A percentile compares a stretch with the other conserved stretches of the same genome.
Evolutionary conservation across 2,888 invertebrate species (phyloP).

Genomic region (Stomorhina lunata): DNA sequence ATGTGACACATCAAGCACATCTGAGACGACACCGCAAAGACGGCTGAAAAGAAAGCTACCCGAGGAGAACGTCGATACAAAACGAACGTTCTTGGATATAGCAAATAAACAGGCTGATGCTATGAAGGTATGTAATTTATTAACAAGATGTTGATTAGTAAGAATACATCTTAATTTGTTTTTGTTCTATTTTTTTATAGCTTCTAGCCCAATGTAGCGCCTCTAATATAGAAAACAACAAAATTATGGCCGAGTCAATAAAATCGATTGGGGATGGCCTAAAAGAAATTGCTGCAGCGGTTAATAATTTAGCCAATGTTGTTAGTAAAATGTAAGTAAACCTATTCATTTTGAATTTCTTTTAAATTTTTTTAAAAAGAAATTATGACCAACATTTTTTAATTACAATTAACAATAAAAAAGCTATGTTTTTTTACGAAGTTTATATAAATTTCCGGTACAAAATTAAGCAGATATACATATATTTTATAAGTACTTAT

Average conservation of each 20-base stretch:
- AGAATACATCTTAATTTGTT: not conserved
- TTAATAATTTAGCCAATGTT: not conserved
- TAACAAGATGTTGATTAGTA: not conserved
- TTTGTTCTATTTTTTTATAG: not conserved
- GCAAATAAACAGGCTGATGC: not conserved
- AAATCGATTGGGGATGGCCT: not conserved
- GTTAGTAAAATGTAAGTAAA: not conserved
- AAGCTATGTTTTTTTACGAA: no score
- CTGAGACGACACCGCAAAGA: not conserved
- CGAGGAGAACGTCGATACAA: no score
- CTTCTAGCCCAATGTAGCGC: not conserved
- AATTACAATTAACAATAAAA: not conserved
- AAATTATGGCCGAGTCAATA: not conserved
- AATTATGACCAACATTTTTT: not conserved
- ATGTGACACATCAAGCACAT: not conserved
- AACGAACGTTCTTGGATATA: no score
- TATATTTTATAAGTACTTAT: no score
- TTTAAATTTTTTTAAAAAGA: no score
- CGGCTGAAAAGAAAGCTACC: no score
- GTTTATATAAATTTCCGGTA: no score
- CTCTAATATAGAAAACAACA: not conserved
- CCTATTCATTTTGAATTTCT: not conserved
- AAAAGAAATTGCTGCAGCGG: not conserved
- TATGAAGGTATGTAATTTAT: not conserved
- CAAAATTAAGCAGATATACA: no score